Evolutionary conservation across 2,113 vertebrate species (phyloP).

Genomic region (Jaculus jaculus): DNA sequence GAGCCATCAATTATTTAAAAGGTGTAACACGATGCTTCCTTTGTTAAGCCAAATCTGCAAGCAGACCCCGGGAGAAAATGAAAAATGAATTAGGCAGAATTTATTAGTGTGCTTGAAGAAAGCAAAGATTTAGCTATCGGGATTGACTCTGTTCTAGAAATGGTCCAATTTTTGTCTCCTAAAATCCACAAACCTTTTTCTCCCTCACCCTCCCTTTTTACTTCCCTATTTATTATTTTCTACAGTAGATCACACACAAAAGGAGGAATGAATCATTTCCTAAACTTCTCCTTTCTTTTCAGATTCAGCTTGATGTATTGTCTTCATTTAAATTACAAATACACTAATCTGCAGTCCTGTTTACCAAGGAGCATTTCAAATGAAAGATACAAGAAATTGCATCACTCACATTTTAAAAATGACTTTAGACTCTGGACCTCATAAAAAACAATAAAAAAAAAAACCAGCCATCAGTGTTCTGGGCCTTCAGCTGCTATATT

Average conservation of each 20-base stretch:
- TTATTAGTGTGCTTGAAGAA: constrained; percentile 93
- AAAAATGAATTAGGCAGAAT: constrained; percentile 99
- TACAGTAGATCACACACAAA: constrained; percentile 72
- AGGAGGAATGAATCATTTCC: constrained; percentile 84
- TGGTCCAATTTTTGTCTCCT: constrained; percentile 75
- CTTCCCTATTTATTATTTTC: constrained; percentile 68
- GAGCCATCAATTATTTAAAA: constrained; percentile 99
- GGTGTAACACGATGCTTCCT: constrained; percentile 99
- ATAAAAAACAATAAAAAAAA: constrained; percentile 80
- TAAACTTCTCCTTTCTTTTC: constrained; percentile 85
- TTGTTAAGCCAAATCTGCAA: constrained; percentile 98
- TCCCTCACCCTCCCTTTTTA: neutral
- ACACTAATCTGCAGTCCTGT: constrained; percentile 88
- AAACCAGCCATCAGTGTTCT: constrained; percentile 77
- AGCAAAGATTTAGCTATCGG: constrained; percentile 88
- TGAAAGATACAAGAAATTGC: constrained; percentile 87
- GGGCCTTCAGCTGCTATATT: constrained; percentile 76
- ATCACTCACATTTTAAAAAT: constrained; percentile 88
- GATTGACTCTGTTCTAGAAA: constrained; percentile 83
- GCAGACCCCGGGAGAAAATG: constrained; percentile 96
- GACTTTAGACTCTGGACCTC: constrained; percentile 84
- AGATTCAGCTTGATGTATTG: constrained; percentile 86
- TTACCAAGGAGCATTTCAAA: constrained; percentile 89
- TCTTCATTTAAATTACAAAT: constrained; percentile 91
- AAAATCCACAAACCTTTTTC: constrained; percentile 68